Evolutionary conservation across 2,113 vertebrate genomes (phyloP), one percentile per base, ranked within the genome.

Genomic region (Halcyon malimbica): DNA sequence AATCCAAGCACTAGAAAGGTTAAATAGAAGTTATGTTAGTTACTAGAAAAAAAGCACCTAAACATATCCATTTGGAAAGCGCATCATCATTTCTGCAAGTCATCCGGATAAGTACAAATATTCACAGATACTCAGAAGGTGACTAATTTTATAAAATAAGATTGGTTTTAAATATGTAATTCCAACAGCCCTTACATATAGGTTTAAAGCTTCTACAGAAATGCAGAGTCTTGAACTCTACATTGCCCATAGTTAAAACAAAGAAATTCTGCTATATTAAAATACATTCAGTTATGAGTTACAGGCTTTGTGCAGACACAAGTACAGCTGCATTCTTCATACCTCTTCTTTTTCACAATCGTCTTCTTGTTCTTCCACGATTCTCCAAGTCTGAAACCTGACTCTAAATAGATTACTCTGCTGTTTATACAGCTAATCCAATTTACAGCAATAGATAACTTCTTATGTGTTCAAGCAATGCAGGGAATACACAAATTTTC

Each of bases 341-440:
- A 76, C 16, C 8, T 53, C 35, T 83, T 19, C 41, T 62, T 54
- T 44, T 62, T 56, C 33, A 64, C 26, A 75, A 54, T 57, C 11
- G 18, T 20, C 24, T 77, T 94, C 21, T 56, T 93, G 74, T 57
- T 95, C 86, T 83, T 65, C 48, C 28, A 46, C 62, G 84, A 28
- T 26, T 89, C 83, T 68, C 78, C 48, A 91, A 57, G 62, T 42
- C 83, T 60, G 23, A 89, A 57, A 79, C 28, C 24, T 68, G 50
- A 67, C 42, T 83, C 88, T 44, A 96, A 93, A 96, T 90, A 81
- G 90, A 75, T 95, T 53, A 91, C 54, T 16, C n/a, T 57, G n/a
- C 63, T 94, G 31, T 93, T 96, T 87, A 75, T 63, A 62, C 12
- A 94, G 50, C 86, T 86, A 91, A 90, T 92, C 54, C 91, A 91